Base-by-base conservation (phyloP, 1,140 invertebrate species). In the Zophobas morio region DNA sequence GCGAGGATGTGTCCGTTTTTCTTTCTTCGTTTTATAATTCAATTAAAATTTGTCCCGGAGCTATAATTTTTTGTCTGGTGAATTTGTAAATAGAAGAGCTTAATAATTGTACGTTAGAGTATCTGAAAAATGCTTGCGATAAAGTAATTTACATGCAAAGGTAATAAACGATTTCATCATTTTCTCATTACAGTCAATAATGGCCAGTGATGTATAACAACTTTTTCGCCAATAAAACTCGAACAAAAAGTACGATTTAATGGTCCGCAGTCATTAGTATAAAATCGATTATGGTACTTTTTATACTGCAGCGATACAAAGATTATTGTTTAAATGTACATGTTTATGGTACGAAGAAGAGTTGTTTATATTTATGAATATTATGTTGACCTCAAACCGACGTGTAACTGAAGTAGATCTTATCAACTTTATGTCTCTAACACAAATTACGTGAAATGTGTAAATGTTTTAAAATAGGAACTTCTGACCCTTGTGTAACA, bases 91-190 rank as follows among this genome's bases (percentile, higher is more conserved):
- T 66, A 66, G 60, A 66, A 66, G 60, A 66, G 60, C 37, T 66
- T 66, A 66, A 66, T 66, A 66, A 66, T 66, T 66, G 60, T 66
- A 66, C 39, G 60, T 66, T 66, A 66, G 60, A 42, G 60, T 66
- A 66, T 66, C 60, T 66, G 60, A 66, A 66, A 66, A 66, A 66
- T 66, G 60, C 60, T 42, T 42, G 32, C 60, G 60, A 66, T 66
- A 66, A 66, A 66, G 60, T 66, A 66, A 66, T 66, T 66, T 66
- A 66, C 39, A 66, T 66, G 60, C 60, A 66, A 66, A 66, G 42
- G 60, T 66, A 66, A 66, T 66, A 66, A 66, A 66, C 60, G 60
- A 66, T 66, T 66, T 66, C 60, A 66, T 66, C 60, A 66, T 66
- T 66, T 66, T 66, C 60, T 66, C 60, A 66, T 66, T 66, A 42